phyloP scores from a whole-genome alignment of 2,888 invertebrate genomes.

The Cheilosia variabilis region DNA sequence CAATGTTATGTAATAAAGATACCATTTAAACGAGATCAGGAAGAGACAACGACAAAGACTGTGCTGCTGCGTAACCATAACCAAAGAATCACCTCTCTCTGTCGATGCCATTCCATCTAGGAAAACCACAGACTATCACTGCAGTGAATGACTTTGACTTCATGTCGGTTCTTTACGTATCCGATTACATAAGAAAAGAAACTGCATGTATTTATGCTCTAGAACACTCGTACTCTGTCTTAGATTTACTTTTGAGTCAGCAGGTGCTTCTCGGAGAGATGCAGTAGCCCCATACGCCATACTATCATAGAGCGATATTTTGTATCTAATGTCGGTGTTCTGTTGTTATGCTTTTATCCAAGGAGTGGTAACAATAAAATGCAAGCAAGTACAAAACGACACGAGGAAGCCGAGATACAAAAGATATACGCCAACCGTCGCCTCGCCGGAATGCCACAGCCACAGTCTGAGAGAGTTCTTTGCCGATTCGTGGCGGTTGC shows the following conservation, averaged over 20 bases:
- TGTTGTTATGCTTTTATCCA: slow-evolving; percentile 55
- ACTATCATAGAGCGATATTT: slow-evolving; percentile 30
- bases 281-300: not conserved
- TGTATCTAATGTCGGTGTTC: slow-evolving; percentile 65
- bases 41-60: slow-evolving; percentile 58
- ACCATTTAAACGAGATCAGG: slow-evolving; percentile 69
- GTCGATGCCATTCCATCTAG: not conserved
- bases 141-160: slow-evolving; percentile 10
- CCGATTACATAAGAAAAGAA: slow-evolving; percentile 60
- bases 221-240: slow-evolving; percentile 36
- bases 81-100: slow-evolving; percentile 44
- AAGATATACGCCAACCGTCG: slow-evolving; percentile 4
- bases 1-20: slow-evolving; percentile 65
- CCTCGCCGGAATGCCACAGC: slow-evolving; percentile 12
- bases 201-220: slow-evolving; percentile 54
- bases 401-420: slow-evolving; percentile 67
- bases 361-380: slow-evolving; percentile 49
- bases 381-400: slow-evolving; percentile 22
- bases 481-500: not conserved
- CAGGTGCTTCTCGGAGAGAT: slow-evolving; percentile 37
- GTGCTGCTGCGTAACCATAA: slow-evolving; percentile 50
- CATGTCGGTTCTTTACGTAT: slow-evolving; percentile 53
- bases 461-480: slow-evolving; percentile 30
- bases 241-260: slow-evolving; percentile 14
- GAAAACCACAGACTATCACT: slow-evolving; percentile 43